These are phyloP conservation scores for Matsumyia berberina DNA, from an alignment of 2,888 invertebrate species.

Conservation along the genomic window DNA sequence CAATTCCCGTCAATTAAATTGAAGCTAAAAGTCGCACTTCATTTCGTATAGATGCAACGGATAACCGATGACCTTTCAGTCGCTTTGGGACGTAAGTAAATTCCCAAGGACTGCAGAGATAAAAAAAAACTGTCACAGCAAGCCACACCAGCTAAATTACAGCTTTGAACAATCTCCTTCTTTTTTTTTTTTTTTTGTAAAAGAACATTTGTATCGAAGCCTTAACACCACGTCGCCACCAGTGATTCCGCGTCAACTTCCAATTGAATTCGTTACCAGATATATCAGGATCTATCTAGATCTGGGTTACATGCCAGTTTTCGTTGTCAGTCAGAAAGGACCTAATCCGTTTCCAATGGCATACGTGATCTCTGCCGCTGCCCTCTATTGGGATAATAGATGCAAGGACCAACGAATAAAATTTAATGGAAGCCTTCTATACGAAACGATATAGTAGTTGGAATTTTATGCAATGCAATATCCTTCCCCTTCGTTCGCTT, in stretches of 20 bases:
- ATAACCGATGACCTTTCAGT: not conserved
- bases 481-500: conserved; percentile 1
- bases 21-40: conserved; percentile 6
- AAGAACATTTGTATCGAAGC: conserved; percentile 12
- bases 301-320: conserved; percentile 48
- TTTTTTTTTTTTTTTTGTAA: not conserved
- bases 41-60: not conserved
- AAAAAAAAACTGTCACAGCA: conserved; percentile 14
- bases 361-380: conserved; percentile 60
- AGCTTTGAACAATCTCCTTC: not conserved
- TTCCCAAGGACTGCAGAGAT: not conserved
- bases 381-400: conserved; percentile 35
- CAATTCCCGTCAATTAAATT: conserved; percentile 13
- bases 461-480: conserved; percentile 39
- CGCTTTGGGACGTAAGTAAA: not conserved
- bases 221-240: conserved; percentile 11
- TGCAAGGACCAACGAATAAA: conserved; percentile 61
- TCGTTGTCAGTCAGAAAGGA: conserved; percentile 47
- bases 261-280: conserved; percentile 67
- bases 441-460: not conserved
- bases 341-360: conserved; percentile 63
- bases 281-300: conserved; percentile 39
- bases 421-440: conserved; percentile 45
- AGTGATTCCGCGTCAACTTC: conserved; percentile 41
- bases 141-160: conserved; percentile 11